A percentile compares a stretch with the other conserved stretches of the same genome.
These are phyloP conservation scores for Melanaphis sacchari DNA, from an alignment of 1,140 invertebrate species.

Conservation along the genomic window DNA sequence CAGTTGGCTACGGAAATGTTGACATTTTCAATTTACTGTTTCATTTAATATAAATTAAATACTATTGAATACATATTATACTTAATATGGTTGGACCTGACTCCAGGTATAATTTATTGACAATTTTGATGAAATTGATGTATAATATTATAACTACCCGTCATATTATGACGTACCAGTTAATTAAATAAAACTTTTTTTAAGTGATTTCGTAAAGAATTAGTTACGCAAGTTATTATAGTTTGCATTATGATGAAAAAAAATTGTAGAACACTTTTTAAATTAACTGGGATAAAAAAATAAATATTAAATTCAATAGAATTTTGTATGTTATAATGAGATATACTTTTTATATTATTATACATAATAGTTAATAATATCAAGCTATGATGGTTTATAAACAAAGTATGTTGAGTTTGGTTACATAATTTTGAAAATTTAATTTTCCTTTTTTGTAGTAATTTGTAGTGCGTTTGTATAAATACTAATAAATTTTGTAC, in stretches of 20 bases:
- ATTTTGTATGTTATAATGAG: background rate
- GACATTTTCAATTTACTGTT: too few species aligned
- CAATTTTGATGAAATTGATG: too few species aligned
- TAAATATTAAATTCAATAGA: background rate
- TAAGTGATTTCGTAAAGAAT: background rate
- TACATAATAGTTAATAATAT: background rate
- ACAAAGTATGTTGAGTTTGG: background rate
- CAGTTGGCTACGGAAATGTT: too few species aligned
- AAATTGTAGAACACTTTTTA: background rate
- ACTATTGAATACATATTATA: too few species aligned
- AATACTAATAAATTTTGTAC: background rate
- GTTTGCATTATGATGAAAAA: background rate
- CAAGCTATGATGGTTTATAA: background rate
- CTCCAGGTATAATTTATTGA: too few species aligned
- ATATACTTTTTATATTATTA: background rate
- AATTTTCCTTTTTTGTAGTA: background rate
- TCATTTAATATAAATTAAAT: too few species aligned
- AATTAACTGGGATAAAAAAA: background rate
- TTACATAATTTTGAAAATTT: background rate
- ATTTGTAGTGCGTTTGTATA: background rate
- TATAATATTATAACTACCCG: too few species aligned
- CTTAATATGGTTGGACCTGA: too few species aligned
- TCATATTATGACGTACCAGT: too few species aligned
- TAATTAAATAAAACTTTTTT: background rate
- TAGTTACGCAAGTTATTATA: too few species aligned